phyloP scores from a whole-genome alignment of 1,140 invertebrate species.

The Phortica variegata region DNA sequence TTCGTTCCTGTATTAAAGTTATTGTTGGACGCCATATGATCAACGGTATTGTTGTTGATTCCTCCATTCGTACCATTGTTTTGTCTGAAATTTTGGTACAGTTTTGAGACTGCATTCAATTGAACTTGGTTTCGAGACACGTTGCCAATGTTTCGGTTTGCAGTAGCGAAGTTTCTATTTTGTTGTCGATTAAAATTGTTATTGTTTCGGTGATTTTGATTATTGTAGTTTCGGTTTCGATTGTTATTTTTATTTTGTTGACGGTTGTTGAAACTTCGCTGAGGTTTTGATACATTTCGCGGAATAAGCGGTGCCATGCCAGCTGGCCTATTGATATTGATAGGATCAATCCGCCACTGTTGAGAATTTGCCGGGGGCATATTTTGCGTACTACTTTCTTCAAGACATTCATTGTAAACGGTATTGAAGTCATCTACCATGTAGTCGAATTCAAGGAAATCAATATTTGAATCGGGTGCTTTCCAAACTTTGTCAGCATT shows the following conservation, averaged over 20 bases:
- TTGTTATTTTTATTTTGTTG: constrained; percentile 1
- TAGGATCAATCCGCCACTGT: constrained; percentile 13
- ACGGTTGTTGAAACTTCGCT: not conserved
- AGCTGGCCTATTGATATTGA: constrained; percentile 23
- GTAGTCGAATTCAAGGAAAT: too few relatives aligned
- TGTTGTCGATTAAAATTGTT: constrained; percentile 6
- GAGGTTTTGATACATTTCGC: not conserved
- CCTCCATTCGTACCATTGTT: too few relatives aligned
- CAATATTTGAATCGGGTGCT: too few relatives aligned
- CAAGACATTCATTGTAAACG: too few relatives aligned
- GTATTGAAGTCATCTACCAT: too few relatives aligned
- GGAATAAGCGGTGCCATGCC: constrained; percentile 15
- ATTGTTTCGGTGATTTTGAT: constrained; percentile 1
- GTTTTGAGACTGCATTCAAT: too few relatives aligned
- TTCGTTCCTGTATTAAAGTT: too few relatives aligned
- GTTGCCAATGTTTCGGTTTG: not conserved
- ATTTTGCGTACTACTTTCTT: too few relatives aligned
- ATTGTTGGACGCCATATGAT: too few relatives aligned
- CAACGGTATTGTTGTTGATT: not conserved
- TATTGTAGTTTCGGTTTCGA: constrained; percentile 4
- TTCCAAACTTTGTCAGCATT: too few relatives aligned
- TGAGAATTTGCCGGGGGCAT: constrained; percentile 5
- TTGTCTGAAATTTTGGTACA: too few relatives aligned
- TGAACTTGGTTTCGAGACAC: too few relatives aligned
- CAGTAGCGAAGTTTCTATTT: not conserved